These are phyloP conservation scores for Centropyge bicolor DNA, from an alignment of 2,797 vertebrate genomes.

Conservation along the genomic window DNA sequence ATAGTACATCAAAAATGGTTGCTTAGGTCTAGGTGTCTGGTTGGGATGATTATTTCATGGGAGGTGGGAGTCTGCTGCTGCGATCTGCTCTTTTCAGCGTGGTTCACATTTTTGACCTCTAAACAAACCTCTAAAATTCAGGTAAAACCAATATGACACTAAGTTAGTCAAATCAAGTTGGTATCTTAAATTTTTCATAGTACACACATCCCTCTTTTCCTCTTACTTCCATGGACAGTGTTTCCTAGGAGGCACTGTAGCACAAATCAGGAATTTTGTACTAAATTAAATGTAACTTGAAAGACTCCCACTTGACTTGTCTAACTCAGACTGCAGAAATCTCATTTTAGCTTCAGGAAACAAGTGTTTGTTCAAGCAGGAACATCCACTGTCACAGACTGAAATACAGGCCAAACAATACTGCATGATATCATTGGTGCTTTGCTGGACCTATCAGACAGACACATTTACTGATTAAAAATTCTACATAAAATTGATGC, in stretches of 20 bases:
- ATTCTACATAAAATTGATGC: neutral
- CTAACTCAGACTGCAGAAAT: neutral
- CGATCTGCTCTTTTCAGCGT: neutral
- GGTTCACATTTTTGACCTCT: neutral
- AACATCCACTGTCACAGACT: neutral
- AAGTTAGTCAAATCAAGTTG: neutral
- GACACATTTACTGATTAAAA: neutral
- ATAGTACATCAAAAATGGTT: neutral
- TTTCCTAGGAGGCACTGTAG: neutral
- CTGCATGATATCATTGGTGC: neutral
- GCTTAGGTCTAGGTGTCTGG: neutral
- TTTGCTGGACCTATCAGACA: slow-evolving; percentile 12
- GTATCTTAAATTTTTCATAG: neutral
- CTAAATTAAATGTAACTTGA: neutral
- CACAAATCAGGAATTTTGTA: neutral
- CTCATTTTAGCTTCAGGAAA: neutral
- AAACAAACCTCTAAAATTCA: neutral
- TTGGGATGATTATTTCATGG: neutral
- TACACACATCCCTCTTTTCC: neutral
- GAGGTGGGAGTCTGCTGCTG: neutral
- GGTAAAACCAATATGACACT: neutral
- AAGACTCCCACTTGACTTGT: neutral
- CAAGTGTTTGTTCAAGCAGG: neutral
- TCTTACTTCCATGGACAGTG: neutral
- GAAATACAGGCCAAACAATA: slow-evolving; percentile 1